These are phyloP conservation scores for Synergus laeviventris DNA, from an alignment of 2,888 invertebrate species.

Conservation along the genomic window DNA sequence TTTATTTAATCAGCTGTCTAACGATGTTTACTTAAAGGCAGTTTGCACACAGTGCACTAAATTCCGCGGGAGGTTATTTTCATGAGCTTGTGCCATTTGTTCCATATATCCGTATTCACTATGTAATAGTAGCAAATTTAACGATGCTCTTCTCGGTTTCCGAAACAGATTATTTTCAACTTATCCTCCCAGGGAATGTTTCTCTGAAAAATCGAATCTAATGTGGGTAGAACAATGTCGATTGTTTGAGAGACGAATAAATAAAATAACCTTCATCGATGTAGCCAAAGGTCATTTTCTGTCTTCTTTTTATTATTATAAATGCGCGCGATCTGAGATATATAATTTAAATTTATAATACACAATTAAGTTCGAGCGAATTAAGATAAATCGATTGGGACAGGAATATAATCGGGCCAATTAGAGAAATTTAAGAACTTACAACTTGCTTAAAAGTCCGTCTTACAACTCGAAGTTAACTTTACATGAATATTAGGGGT, in stretches of 20 bases:
- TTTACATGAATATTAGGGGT: background rate
- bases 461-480: no score
- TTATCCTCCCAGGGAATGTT: background rate
- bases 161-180: conserved; percentile 26
- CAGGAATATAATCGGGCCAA: background rate
- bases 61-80: conserved; percentile 34
- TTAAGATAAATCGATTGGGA: background rate
- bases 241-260: background rate
- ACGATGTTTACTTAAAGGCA: conserved; percentile 24
- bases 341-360: background rate
- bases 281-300: conserved; percentile 1
- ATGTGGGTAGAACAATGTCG: background rate
- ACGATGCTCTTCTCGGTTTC: conserved; percentile 6
- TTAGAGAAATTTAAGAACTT: background rate
- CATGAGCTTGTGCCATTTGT: conserved; percentile 21
- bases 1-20: conserved; percentile 26
- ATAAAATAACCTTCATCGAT: conserved; percentile 6
- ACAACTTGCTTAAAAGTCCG: no score
- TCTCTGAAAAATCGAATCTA: background rate
- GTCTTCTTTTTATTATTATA: background rate
- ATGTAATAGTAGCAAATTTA: conserved; percentile 7
- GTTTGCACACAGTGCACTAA: conserved; percentile 21
- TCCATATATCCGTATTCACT: conserved; percentile 19
- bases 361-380: background rate
- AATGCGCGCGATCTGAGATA: background rate